Base-by-base conservation (phyloP, 2,113 vertebrate species). In the Corythoichthys haematopterus region DNA sequence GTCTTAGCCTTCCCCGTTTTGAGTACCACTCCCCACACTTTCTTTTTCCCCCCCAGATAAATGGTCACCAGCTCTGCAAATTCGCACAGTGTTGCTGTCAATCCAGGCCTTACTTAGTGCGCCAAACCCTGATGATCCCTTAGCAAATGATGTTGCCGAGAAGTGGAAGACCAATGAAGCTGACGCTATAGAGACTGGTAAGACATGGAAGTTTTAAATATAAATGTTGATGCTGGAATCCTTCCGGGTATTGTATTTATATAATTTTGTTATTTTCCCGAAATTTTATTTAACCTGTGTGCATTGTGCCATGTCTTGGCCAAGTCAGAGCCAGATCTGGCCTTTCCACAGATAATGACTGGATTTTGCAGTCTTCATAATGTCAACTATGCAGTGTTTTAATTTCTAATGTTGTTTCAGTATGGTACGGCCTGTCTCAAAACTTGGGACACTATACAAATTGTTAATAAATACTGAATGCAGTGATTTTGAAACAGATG, bases 101-200 rank as follows among this genome's bases (percentile, higher is more conserved):
- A 98, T 98, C 93, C 96, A 98, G 92, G 97, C 96, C 77, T 97
- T 98, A 94, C 94, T 98, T 94, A 99, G 95, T 72, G 96, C 96
- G 86, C 96, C 97, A 77, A 99, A 99, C 84, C 96, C 97, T 81
- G 97, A 99, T 68, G 96, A 99, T 90, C 96, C 96, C 60, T 89
- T 98, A 94, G 96, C 96, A 88, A 99, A 99, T 70, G 97, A 99
- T 76, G 96, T 98, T 88, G 97, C 96, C 71, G 96, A 99, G 92
- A 94, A 95, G 81, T 99, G 97, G 96, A 99, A 99, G 94, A 91
- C 89, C 91, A 96, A 93, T 77, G 97, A 98, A 95, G 95, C 92
- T 91, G 95, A 97, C 94, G 97, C 97, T 94, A 98, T 98, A 94
- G 95, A 97, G 92, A 98, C 93, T 93, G 97, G 97, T 99, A 88